A percentile compares a stretch with the other conserved stretches of the same genome.
phyloP scores from a whole-genome alignment of 2,113 vertebrate species.

The Laticauda colubrina region DNA sequence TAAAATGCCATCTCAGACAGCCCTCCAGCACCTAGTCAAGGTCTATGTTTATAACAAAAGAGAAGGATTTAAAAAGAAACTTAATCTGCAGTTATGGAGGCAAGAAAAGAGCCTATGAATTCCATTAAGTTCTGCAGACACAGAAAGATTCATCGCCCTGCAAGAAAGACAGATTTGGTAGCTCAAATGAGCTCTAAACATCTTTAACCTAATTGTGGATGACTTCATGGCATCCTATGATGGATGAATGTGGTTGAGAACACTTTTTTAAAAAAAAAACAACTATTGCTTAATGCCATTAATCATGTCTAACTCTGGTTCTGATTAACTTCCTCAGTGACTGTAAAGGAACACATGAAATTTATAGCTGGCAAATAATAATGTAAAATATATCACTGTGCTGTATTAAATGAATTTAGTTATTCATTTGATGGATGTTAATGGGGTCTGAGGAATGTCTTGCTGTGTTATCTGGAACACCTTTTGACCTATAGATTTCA shows the following conservation, averaged over 20 bases:
- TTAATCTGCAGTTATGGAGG: neutral
- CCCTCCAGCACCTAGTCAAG: neutral
- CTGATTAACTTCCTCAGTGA: conserved; percentile 13
- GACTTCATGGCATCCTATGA: too few relatives aligned
- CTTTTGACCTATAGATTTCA: neutral
- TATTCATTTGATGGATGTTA: neutral
- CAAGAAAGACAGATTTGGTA: neutral
- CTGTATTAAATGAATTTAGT: neutral
- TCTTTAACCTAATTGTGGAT: neutral
- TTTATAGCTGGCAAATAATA: neutral
- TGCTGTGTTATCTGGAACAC: neutral
- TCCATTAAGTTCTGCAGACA: neutral
- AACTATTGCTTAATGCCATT: neutral
- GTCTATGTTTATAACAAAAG: neutral
- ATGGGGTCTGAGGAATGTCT: neutral
- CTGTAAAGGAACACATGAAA: neutral
- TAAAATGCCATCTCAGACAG: neutral
- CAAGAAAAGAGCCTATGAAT: neutral
- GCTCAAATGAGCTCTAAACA: neutral
- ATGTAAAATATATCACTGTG: neutral
- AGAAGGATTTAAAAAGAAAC: neutral
- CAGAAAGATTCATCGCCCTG: neutral
- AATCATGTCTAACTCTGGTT: conserved; percentile 3
- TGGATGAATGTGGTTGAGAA: neutral
- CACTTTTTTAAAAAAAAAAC: neutral